Conservation (phyloP, 2,797 vertebrate species). For the Chelidonichthys spinosus region DNA sequence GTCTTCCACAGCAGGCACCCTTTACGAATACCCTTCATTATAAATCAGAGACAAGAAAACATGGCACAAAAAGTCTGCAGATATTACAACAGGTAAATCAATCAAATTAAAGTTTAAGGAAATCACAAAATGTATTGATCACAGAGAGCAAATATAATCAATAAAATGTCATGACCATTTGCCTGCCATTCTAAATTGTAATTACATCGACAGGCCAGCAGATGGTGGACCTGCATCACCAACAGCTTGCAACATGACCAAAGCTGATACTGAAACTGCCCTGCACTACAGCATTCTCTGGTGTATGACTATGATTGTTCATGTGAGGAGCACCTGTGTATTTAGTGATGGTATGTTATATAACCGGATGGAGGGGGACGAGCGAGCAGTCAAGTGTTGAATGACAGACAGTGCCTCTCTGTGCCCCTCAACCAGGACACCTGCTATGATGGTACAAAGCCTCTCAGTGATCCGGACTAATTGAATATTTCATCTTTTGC, state of each 20-base stretch:
- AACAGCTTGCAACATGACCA: background rate
- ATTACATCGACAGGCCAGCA: conserved; percentile 48
- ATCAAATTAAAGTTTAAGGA: background rate
- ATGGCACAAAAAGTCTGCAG: background rate
- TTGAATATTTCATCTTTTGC: conserved; percentile 59
- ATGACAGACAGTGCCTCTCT: conserved; percentile 37
- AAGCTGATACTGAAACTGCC: background rate
- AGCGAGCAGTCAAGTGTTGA: conserved; percentile 47
- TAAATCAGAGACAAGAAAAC: background rate
- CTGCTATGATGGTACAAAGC: conserved; percentile 68
- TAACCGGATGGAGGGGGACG: conserved; percentile 42
- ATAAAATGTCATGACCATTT: background rate
- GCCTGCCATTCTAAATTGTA: conserved; percentile 8
- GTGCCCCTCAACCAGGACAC: conserved; percentile 50
- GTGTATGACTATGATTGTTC: conserved; percentile 23
- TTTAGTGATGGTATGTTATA: conserved; percentile 53
- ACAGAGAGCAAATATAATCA: background rate
- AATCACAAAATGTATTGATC: rapidly evolving
- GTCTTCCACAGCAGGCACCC: background rate
- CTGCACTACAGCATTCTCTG: conserved; percentile 21
- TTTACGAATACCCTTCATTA: background rate
- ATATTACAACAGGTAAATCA: background rate
- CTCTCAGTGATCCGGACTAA: conserved; percentile 68
- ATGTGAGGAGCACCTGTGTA: conserved; percentile 33
- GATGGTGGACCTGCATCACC: conserved; percentile 38